phyloP scores from a whole-genome alignment of 1,140 invertebrate genomes.

The Choristoneura fumiferana region DNA sequence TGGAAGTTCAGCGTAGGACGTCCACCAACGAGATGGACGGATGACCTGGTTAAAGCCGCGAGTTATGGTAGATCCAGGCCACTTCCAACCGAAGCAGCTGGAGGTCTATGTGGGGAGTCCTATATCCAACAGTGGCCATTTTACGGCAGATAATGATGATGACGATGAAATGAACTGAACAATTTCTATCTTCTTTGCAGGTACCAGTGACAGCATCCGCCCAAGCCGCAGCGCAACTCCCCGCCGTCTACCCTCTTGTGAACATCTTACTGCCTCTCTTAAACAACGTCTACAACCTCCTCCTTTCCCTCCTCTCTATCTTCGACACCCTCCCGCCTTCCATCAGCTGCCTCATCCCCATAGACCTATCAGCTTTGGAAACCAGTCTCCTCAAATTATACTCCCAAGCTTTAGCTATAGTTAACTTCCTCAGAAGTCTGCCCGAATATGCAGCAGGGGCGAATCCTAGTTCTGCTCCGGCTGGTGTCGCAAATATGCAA shows the following conservation, averaged over 20 bases:
- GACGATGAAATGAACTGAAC: too few species aligned
- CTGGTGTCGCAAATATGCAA: conserved; percentile 45
- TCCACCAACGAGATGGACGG: too few species aligned
- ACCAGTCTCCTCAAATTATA: conserved; percentile 65
- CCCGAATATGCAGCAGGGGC: conserved; percentile 65
- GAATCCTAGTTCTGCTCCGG: conserved; percentile 49
- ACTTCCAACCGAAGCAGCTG: too few species aligned
- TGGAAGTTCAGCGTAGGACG: too few species aligned
- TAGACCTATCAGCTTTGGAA: conserved; percentile 62
- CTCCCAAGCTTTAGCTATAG: conserved; percentile 68
- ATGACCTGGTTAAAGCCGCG: too few species aligned
- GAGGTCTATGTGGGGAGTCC: too few species aligned
- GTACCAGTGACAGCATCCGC: conserved; percentile 47
- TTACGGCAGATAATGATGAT: too few species aligned
- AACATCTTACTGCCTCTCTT: conserved; percentile 66
- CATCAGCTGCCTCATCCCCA: conserved; percentile 58
- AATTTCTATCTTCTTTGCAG: conserved; percentile 48
- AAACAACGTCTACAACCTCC: conserved; percentile 69
- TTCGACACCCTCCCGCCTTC: conserved; percentile 62
- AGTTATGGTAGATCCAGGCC: too few species aligned
- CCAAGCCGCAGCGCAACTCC: conserved; percentile 43
- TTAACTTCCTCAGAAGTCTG: conserved; percentile 61
- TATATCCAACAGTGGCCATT: too few species aligned
- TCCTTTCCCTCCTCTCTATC: conserved; percentile 63
- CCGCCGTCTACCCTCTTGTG: conserved; percentile 66